Base-by-base conservation (phyloP, 2,888 invertebrate species). In the Pseudoips prasinana region DNA sequence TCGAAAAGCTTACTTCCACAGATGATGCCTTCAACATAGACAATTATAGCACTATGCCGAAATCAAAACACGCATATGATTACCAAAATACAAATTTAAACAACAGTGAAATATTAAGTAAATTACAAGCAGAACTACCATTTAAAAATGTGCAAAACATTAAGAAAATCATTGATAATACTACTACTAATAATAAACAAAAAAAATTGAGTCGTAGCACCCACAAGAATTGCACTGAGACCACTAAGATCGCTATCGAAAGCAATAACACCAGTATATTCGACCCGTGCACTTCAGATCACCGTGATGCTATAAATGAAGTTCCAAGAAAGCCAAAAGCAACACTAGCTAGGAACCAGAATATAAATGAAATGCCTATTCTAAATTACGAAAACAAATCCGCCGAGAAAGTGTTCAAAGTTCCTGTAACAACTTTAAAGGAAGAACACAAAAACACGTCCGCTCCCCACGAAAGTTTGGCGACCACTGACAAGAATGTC, bases 331-430 rank as follows among this genome's bases (percentile, higher is more conserved):
- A 27, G 18, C 9, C 26, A 27, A 18, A 17, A 29, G 8, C 6
- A 9, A 14, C 8, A 10, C 11, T 11, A 7, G 5, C 14, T 8
- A 8, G 2, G 8, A 10, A 35, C 49, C 3, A 8, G 38, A 1
- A 33, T 33, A 30, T 47, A 49, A 10, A 27, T 50, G 8, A 14
- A n/a, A 8, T n/a, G n/a, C 4, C n/a, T 6, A 7, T 7, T 14
- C 3, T 7, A 3, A 25, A 5, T 4, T 2, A 7, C n/a, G 3
- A 6, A 25, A 8, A 0, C 26, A 33, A 23, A 30, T 33, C 1
- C 8, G 7, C 1, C 31, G 29, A 6, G 36, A 14, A n/a, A 24
- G 29, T 25, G 33, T 60, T 43, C 20, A 36, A 40, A 48, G 33
- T 39, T 22, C 44, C 42, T 1, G 32, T 30, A 25, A 11, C 11